phyloP scores from a whole-genome alignment of 1,140 invertebrate species.

The Grapholita molesta region DNA sequence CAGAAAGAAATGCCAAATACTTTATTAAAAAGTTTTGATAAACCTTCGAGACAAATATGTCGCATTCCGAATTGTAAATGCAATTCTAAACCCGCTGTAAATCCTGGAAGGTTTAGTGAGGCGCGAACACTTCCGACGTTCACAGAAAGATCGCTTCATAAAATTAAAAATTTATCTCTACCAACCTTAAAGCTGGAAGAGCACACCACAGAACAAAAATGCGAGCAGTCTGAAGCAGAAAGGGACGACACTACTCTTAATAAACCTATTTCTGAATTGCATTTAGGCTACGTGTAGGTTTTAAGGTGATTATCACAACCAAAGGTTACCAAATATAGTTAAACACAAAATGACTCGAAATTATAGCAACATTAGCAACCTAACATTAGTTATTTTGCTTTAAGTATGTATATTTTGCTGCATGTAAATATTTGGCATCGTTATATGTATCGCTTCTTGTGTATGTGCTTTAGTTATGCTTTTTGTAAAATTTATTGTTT shows the following conservation, averaged over 20 bases:
- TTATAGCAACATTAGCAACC: background rate
- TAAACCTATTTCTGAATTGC: slow-evolving; percentile 81
- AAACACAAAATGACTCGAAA: slow-evolving; percentile 19
- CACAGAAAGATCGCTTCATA: slow-evolving; percentile 51
- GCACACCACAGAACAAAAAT: slow-evolving; percentile 46
- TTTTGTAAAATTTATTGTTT: background rate
- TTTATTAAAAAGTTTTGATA: slow-evolving; percentile 42
- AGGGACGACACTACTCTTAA: slow-evolving; percentile 44
- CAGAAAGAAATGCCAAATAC: slow-evolving; percentile 52
- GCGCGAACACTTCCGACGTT: slow-evolving; percentile 52
- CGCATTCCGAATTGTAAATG: slow-evolving; percentile 71
- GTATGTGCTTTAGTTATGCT: background rate
- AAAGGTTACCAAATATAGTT: slow-evolving; percentile 20
- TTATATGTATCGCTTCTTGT: slow-evolving; percentile 8
- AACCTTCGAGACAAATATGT: slow-evolving; percentile 54
- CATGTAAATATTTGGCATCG: slow-evolving; percentile 21
- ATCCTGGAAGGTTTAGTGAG: slow-evolving; percentile 48
- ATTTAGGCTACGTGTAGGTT: slow-evolving; percentile 82
- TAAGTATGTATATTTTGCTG: slow-evolving; percentile 23
- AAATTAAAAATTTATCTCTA: slow-evolving; percentile 62
- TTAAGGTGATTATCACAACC: slow-evolving; percentile 8
- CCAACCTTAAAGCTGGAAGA: slow-evolving; percentile 68
- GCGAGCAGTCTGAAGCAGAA: slow-evolving; percentile 52
- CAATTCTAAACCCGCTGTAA: slow-evolving; percentile 40
- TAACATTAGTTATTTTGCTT: slow-evolving; percentile 13